These are phyloP conservation scores for Leucophora obtusa DNA, from an alignment of 2,888 invertebrate genomes.

Conservation along the genomic window DNA sequence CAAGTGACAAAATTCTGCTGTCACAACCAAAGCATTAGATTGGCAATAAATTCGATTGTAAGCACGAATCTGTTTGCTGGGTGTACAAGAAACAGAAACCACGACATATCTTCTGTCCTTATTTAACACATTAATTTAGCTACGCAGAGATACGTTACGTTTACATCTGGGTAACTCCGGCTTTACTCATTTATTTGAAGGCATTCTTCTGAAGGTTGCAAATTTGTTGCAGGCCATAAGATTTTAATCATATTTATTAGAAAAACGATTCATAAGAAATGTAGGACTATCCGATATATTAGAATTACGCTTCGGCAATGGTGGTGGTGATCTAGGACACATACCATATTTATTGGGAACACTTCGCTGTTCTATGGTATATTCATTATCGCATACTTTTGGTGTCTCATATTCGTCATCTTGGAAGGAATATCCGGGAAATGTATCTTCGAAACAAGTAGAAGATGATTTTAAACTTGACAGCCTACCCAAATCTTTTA, in stretches of 20 bases:
- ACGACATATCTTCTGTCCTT: too few species aligned
- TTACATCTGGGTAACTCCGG: too few species aligned
- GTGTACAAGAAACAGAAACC: too few species aligned
- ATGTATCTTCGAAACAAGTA: conserved; percentile 66
- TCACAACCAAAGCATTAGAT: too few species aligned
- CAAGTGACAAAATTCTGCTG: too few species aligned
- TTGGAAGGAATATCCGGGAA: conserved; percentile 41
- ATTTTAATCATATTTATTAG: conserved; percentile 24
- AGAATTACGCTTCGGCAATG: conserved; percentile 74
- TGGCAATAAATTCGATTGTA: too few species aligned
- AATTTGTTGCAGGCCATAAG: too few species aligned
- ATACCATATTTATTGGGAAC: conserved; percentile 65
- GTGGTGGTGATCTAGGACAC: conserved; percentile 72
- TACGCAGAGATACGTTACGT: too few species aligned
- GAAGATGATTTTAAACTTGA: conserved; percentile 59
- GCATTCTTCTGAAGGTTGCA: too few species aligned
- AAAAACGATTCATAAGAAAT: conserved; percentile 48
- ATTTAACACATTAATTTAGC: too few species aligned
- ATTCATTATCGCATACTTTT: conserved; percentile 64
- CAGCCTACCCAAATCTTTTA: conserved; percentile 59
- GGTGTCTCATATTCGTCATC: conserved; percentile 70
- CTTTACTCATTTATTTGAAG: too few species aligned
- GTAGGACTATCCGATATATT: conserved; percentile 65
- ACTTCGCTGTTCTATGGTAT: conserved; percentile 60
- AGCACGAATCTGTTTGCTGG: too few species aligned